Conservation (phyloP, 1,140 invertebrate species). For the Drosophila obscura region DNA sequence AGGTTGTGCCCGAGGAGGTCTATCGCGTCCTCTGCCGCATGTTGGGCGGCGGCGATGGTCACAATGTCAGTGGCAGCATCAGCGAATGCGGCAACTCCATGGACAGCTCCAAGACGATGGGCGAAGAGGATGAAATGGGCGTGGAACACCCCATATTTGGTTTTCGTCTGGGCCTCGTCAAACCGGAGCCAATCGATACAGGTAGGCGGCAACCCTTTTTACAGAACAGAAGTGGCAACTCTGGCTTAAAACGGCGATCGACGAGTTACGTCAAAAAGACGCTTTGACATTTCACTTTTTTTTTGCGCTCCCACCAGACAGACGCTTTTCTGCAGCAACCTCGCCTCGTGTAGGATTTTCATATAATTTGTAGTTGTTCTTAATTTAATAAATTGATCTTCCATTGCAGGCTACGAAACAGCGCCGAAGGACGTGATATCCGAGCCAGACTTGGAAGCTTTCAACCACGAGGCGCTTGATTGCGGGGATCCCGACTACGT, state of each 20-base stretch:
- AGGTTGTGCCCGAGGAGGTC: conserved; percentile 73
- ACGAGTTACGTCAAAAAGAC: too few species aligned
- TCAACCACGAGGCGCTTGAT: conserved; percentile 30
- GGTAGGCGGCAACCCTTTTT: conserved; percentile 34
- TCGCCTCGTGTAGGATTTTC: too few species aligned
- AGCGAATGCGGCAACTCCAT: conserved; percentile 65
- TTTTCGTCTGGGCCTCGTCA: conserved; percentile 71
- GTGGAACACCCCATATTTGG: conserved; percentile 80
- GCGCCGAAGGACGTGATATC: conserved; percentile 31
- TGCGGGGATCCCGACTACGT: conserved; percentile 23
- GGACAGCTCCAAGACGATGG: conserved; percentile 46
- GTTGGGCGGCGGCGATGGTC: conserved; percentile 42
- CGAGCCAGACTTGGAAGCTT: conserved; percentile 46
- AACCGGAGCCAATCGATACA: conserved; percentile 68
- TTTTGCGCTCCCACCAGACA: too few species aligned
- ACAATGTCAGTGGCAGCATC: conserved; percentile 23
- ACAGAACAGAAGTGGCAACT: too few species aligned
- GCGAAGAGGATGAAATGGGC: conserved; percentile 55
- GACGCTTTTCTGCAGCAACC: too few species aligned
- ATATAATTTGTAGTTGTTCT: neutral
- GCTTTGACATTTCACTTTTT: too few species aligned
- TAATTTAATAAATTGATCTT: neutral
- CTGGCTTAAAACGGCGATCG: too few species aligned
- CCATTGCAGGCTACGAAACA: conserved; percentile 62
- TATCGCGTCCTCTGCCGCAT: conserved; percentile 71